Base-by-base conservation (phyloP, 2,888 invertebrate genomes). In the Drosophila siamana region DNA sequence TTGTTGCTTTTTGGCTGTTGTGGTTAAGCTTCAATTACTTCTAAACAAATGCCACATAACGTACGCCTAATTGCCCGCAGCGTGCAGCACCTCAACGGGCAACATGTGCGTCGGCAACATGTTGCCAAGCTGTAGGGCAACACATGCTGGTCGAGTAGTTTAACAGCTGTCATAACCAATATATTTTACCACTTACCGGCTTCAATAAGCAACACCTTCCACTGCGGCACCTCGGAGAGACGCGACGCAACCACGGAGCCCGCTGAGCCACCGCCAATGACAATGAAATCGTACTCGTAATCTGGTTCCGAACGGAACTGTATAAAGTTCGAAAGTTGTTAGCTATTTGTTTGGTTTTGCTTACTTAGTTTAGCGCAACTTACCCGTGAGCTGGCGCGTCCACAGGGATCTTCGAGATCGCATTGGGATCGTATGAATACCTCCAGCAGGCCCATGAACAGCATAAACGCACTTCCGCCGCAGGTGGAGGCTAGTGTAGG, bases 401-500 rank as follows among this genome's bases (percentile, higher is more conserved):
- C 96, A 88, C 97, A 97, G 0, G 97, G 97, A 92, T 97, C 97
- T 87, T 97, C 97, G 75, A 97, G 93, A 91, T 97, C 97, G 89
- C 97, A 97, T 90, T 97, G 97, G 72, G 96, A 96, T 55, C 97
- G 93, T 60, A 97, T 93, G 92, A 97, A 97, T 6, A 97, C 97
- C 90, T 97, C 97, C 44, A 97, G 93, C 3, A 97, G 94, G 1
- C 97, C 97, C 97, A 97, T 97, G 93, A 97, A 97, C 44, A 97
- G 94, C 97, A 97, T 97, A 91, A 96, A 97, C 40, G 95, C 95
- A 57, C 95, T 95, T 22, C 97, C 97, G 8, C 97, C 97, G 91
- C 97, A 97, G 54, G 96, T 96, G 61, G 96, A 94, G 38, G 97
- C 97, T 82, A 97, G 93, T 51, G 97, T 97, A 4, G 97, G 97